These are phyloP conservation scores for Dolomedes plantarius DNA, from an alignment of 2,888 invertebrate genomes.

Conservation along the genomic window DNA sequence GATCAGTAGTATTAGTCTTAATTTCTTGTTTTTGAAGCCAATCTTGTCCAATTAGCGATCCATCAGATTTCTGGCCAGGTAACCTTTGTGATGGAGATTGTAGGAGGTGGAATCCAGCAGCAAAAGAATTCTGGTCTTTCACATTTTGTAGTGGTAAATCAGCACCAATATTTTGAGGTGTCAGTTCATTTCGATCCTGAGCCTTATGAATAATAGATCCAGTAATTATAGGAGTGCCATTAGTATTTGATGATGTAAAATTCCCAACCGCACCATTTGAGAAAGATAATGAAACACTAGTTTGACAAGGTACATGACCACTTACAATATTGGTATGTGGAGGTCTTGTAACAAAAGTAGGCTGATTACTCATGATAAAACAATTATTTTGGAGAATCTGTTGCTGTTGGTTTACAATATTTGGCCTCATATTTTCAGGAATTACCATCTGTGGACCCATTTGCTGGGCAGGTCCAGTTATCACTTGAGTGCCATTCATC, in stretches of 20 bases:
- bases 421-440: conserved; percentile 63
- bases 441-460: conserved; percentile 64
- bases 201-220: conserved; percentile 45
- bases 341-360: conserved; percentile 71
- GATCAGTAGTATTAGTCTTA: conserved; percentile 38
- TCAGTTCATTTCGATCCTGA: conserved; percentile 59
- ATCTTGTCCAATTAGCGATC: conserved; percentile 39
- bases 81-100: conserved; percentile 51
- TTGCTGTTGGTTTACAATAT: conserved; percentile 63
- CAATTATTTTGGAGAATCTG: conserved; percentile 69
- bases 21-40: conserved; percentile 60
- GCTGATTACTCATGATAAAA: conserved; percentile 69
- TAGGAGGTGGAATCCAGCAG: conserved; percentile 41
- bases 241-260: conserved; percentile 32
- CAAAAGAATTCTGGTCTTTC: conserved; percentile 56
- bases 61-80: conserved; percentile 46
- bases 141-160: conserved; percentile 46
- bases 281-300: conserved; percentile 57
- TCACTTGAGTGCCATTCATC: conserved; percentile 63
- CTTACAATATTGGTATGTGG: conserved; percentile 57
- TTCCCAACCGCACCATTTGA: conserved; percentile 52
- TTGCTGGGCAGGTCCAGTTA: conserved; percentile 60
- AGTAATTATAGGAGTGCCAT: conserved; percentile 27
- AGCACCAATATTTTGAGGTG: conserved; percentile 36
- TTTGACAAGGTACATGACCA: conserved; percentile 56